Evolutionary conservation across 2,113 vertebrate species (phyloP), one percentile per base, ranked within the genome.

Genomic region (Tychaedon coryphoeus): DNA sequence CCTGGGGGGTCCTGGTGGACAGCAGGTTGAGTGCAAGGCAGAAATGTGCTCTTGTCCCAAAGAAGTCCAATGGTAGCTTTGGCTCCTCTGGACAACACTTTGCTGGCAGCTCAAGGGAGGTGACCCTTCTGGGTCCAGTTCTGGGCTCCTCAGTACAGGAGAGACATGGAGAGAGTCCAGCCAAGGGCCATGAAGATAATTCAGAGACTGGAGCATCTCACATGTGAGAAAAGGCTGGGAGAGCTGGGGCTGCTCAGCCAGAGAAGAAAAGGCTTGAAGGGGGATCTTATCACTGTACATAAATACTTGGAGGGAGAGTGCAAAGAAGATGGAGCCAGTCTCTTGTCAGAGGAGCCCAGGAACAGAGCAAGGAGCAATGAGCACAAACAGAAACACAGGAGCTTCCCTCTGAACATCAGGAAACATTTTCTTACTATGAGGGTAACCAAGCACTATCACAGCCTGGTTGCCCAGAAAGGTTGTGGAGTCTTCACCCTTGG

Each of bases 31-130:
- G 20, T 1, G 0, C 6, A 14, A 80, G 15, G 50, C 51, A 65
- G 25, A 42, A 65, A 50, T 1, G 0, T 5, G 15, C 7, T 62
- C 9, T 40, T 62, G 43, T 14, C 3, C 1, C 36, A 47, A 6
- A 75, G 34, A 16, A 2, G 6, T 20, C 20, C 42, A 64, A 5
- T 2, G 5, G 38, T 14, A 56, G 14, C 36, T 48, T 34, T 4
- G 31, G 12, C 22, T 57, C 42, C 38, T 31, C 24, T 26, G 19
- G 25, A 48, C 13, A 57, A 36, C 75, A 20, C 28, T 8, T 11
- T 51, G 54, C 64, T 23, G 1, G 19, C 23, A 90, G 24, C 24
- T 12, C 1, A 5, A 87, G 26, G 43, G 60, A 88, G 8, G 9
- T 25, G 69, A 80, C 10, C 12, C 31, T 77, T 60, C 7, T 28